Evolutionary conservation across 2,888 invertebrate species (phyloP), one percentile per base, ranked within the genome.

Genomic region (Mycogona germanica): DNA sequence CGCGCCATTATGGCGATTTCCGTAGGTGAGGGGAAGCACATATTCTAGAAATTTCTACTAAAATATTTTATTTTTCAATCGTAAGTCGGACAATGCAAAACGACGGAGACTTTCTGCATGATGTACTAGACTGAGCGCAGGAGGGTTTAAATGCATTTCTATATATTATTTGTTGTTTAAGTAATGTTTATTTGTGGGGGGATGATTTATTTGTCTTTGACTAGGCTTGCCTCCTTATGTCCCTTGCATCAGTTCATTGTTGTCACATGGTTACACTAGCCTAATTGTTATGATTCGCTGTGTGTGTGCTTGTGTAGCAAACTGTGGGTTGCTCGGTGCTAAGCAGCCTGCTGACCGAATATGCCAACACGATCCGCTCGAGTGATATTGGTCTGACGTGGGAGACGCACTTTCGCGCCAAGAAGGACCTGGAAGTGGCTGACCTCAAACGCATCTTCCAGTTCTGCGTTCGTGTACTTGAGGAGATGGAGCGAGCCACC

Each of bases 341-440:
- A 63, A 75, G 81, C 53, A 81, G 87, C 9, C 73, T 93, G 45
- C 80, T 92, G 75, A 86, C 87, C 73, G 92, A 92, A 69, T 91
- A 87, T 72, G 83, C 87, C 7, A 84, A 80, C 29, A 85, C 87
- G 3, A 80, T 83, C 1, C 82, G 87, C 65, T 86, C 89, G 1
- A 82, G 87, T 30, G 87, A 87, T 70, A 82, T 88, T 12, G 88
- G 89, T 5, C 73, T 92, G 47, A 81, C 88, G 41, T 91, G 87
- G 86, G 88, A 88, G 69, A 78, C 82, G 32, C 91, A 93, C 70
- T 81, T 84, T 63, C 78, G 80, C 65, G 81, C 86, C 29, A 92
- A 91, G 69, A 81, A 80, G 63, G 78, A 82, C 40, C 92, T 93
- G 73, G 89, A 92, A 75, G 78, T 75, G 64, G 55, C 78, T 47